These are phyloP conservation scores for Allygus modestus DNA, from an alignment of 2,888 invertebrate species.

Conservation along the genomic window DNA sequence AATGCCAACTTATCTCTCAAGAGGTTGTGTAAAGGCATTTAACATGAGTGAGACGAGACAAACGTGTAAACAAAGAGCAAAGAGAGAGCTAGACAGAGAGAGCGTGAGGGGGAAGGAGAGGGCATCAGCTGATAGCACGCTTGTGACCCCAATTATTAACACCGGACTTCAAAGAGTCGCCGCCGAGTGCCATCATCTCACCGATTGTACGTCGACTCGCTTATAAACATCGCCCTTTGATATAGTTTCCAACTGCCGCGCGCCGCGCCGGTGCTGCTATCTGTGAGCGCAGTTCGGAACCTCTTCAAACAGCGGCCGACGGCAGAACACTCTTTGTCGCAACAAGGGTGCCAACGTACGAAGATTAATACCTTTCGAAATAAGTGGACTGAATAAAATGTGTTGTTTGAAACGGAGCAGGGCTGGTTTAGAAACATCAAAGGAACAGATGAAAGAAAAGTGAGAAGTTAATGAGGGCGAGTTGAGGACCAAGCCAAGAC, in stretches of 20 bases:
- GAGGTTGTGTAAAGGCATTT: neutral
- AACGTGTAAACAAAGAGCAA: slow-evolving; percentile 14
- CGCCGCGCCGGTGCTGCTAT: slow-evolving; percentile 36
- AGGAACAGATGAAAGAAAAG: slow-evolving; percentile 33
- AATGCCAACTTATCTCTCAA: neutral
- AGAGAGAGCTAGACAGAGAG: slow-evolving; percentile 32
- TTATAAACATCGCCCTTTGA: slow-evolving; percentile 54
- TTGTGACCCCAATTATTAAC: slow-evolving; percentile 61
- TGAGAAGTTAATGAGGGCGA: slow-evolving; percentile 35
- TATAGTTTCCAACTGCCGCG: slow-evolving; percentile 40
- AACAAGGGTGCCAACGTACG: slow-evolving; percentile 52
- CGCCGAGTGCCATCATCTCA: slow-evolving; percentile 46
- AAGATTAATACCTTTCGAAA: slow-evolving; percentile 51
- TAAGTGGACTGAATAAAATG: slow-evolving; percentile 53
- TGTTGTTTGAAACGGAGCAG: slow-evolving; percentile 33
- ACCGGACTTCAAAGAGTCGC: slow-evolving; percentile 59
- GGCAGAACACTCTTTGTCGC: neutral
- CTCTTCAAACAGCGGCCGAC: slow-evolving; percentile 14
- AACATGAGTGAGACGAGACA: slow-evolving; percentile 11
- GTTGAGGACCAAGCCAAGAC: slow-evolving; percentile 10
- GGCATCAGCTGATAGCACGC: slow-evolving; percentile 51
- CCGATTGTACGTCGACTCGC: slow-evolving; percentile 46
- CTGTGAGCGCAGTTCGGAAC: slow-evolving; percentile 19
- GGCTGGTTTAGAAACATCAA: slow-evolving; percentile 41
- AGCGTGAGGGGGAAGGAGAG: slow-evolving; percentile 18